phyloP scores from a whole-genome alignment of 2,113 vertebrate genomes.

The Ia io region DNA sequence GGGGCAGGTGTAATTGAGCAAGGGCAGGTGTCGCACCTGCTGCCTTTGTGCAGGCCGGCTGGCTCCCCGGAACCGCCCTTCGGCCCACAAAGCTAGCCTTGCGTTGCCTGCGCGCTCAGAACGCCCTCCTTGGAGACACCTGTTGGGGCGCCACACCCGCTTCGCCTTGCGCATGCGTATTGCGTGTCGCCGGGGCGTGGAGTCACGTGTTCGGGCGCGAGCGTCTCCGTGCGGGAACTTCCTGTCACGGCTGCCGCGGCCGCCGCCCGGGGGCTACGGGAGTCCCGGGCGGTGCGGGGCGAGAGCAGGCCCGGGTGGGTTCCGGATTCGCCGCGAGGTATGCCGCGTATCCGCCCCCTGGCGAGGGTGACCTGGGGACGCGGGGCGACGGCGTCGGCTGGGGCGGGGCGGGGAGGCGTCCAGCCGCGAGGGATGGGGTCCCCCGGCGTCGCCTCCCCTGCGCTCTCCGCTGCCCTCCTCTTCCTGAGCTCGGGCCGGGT shows the following conservation, averaged over 20 bases:
- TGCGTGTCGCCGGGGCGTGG: neutral
- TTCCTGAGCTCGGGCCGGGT: neutral
- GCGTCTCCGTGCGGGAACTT: slow-evolving; percentile 31
- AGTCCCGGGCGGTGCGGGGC: neutral
- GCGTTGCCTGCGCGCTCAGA: slow-evolving; percentile 33
- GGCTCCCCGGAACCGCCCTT: rapidly evolving
- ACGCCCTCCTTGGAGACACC: slow-evolving; percentile 11
- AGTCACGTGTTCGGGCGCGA: slow-evolving; percentile 55
- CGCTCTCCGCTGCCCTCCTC: neutral
- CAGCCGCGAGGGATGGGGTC: neutral
- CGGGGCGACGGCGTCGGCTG: neutral
- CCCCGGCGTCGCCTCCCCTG: neutral
- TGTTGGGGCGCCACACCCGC: neutral
- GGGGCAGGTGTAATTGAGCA: rapidly evolving
- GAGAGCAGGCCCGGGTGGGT: neutral
- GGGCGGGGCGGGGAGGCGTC: neutral
- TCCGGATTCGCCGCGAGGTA: slow-evolving; percentile 59
- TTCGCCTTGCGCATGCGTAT: slow-evolving; percentile 41
- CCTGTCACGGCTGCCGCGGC: neutral
- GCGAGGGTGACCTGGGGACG: neutral
- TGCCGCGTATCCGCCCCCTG: neutral
- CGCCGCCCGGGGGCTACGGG: neutral
- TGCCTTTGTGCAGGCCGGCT: rapidly evolving
- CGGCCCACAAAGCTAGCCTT: rapidly evolving
- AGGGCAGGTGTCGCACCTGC: rapidly evolving